Base-by-base conservation (phyloP, 2,888 invertebrate genomes). In the Dynastes maya region DNA sequence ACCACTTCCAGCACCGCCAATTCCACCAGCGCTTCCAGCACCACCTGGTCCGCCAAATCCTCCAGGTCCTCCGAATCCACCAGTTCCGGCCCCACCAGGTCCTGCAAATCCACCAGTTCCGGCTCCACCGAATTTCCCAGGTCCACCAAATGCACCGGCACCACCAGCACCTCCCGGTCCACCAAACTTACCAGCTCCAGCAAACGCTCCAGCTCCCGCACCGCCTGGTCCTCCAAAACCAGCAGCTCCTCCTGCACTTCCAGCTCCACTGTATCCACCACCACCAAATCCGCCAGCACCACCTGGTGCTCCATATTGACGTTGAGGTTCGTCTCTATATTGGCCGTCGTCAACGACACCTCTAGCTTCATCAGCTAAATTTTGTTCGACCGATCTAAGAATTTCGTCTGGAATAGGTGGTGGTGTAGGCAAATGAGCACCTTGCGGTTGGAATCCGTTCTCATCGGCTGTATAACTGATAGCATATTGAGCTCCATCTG, bases 351-450 rank as follows among this genome's bases (percentile, higher is more conserved):
- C 80, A 13, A 78, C 80, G 9, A 77, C 71, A 4, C 80, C 82
- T 53, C 82, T 81, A 9, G 84, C 84, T 82, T 84, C 85, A 58
- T 84, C 89, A 5, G 89, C 89, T 45, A 87, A 86, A 13, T 86
- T 85, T 5, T 88, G 87, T 22, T 89, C 90, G 53, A 91, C 84
- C 0, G 91, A 89, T 81, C 90, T 89, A 74, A 80, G 88, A 80
- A 92, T 92, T 8, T 90, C 91, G 78, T 89, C 91, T 16, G 92
- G 92, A 79, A 92, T 90, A 40, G 91, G 91, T n/a, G 91, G 91
- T 9, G 91, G 90, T 0, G 91, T 91, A n/a, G 92, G 92, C 61
- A 92, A 83, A 78, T 91, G 89, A 3, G 87, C 87, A 37, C 89
- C 90, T 64, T 89, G 87, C 1, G 92, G 90, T 80, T 90, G 91